phyloP scores from a whole-genome alignment of 2,888 invertebrate genomes.

The Strigamia transsilvanica region DNA sequence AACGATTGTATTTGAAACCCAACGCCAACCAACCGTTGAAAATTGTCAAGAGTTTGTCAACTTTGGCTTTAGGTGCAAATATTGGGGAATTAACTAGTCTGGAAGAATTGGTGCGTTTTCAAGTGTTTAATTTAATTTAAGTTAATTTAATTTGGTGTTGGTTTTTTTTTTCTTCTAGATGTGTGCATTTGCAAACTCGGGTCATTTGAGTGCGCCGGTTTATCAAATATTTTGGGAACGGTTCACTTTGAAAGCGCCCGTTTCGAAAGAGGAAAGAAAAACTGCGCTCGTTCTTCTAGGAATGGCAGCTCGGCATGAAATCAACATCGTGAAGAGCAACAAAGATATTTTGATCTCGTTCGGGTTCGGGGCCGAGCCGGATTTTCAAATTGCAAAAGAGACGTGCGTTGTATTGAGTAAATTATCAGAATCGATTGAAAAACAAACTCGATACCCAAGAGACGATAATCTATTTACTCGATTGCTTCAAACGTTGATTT shows the following conservation, averaged over 20 bases:
- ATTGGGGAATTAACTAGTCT: conserved; percentile 72
- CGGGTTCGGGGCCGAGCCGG: conserved; percentile 70
- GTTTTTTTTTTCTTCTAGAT: conserved; percentile 62
- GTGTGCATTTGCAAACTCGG: conserved; percentile 70
- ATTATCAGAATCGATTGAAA: conserved; percentile 59
- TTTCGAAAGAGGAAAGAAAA: conserved; percentile 76
- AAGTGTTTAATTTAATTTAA: background rate
- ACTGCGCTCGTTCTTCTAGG: conserved; percentile 79
- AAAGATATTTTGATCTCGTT: conserved; percentile 76
- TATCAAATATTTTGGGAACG: conserved; percentile 82
- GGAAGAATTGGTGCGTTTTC: conserved; percentile 67
- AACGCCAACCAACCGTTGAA: background rate
- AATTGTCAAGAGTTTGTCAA: conserved; percentile 67
- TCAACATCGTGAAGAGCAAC: conserved; percentile 69
- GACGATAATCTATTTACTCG: conserved; percentile 70
- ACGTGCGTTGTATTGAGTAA: conserved; percentile 71
- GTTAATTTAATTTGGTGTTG: background rate
- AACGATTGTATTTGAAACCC: conserved; percentile 72
- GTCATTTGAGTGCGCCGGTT: conserved; percentile 65
- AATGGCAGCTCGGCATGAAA: conserved; percentile 73
- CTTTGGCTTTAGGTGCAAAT: conserved; percentile 69
- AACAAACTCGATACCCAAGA: background rate
- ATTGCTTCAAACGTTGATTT: conserved; percentile 66
- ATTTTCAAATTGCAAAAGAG: conserved; percentile 70
- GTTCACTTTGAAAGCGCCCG: conserved; percentile 74